phyloP scores from a whole-genome alignment of 2,797 vertebrate species.

The Menidia menidia region DNA sequence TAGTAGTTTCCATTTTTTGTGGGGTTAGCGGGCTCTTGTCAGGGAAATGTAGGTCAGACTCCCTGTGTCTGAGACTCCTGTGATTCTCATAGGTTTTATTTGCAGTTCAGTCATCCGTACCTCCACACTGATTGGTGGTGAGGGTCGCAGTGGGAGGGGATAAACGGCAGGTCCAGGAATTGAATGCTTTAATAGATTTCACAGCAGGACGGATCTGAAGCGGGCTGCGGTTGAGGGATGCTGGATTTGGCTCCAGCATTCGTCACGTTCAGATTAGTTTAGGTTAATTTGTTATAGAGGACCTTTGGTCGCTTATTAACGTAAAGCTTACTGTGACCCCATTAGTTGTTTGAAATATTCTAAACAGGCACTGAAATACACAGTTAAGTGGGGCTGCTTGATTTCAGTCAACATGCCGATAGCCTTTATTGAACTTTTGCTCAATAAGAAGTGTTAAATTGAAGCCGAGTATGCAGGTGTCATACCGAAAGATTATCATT shows the following conservation, averaged over 20 bases:
- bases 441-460: too few species aligned
- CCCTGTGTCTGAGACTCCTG: constrained; percentile 38
- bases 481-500: too few species aligned
- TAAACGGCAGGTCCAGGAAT: constrained; percentile 42
- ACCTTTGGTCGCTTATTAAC: constrained; percentile 14
- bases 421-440: too few species aligned
- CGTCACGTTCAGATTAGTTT: constrained; percentile 48
- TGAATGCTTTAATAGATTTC: constrained; percentile 37
- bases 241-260: constrained; percentile 40
- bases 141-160: constrained; percentile 15
- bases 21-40: constrained; percentile 26
- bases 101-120: constrained; percentile 20
- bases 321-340: constrained; percentile 25
- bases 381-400: too few species aligned
- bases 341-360: constrained; percentile 19
- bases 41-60: constrained; percentile 70
- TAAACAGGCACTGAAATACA: background rate
- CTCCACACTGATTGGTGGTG: constrained; percentile 19
- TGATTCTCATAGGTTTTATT: constrained; percentile 26
- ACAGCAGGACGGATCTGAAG: constrained; percentile 34
- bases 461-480: too few species aligned
- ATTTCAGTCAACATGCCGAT: too few species aligned
- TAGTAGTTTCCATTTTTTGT: background rate
- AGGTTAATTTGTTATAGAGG: constrained; percentile 29
- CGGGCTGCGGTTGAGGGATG: constrained; percentile 4